A percentile compares a stretch with the other conserved stretches of the same genome.
Evolutionary conservation across 2,888 invertebrate species (phyloP).

Genomic region (Tinea pellionella): DNA sequence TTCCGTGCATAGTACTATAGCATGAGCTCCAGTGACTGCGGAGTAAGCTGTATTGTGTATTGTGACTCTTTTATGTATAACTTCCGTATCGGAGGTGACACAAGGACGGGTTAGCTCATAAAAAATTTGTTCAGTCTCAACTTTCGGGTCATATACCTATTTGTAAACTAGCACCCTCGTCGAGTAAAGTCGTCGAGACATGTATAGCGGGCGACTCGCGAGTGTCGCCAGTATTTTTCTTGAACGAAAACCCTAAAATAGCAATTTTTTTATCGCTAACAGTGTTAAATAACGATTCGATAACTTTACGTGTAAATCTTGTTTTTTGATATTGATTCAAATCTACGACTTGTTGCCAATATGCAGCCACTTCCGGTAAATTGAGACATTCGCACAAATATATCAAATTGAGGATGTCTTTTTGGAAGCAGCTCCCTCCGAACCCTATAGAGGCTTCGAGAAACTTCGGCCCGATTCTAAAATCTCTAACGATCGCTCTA

Average conservation of each 20-base stretch:
- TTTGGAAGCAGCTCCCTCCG: slow-evolving; percentile 99
- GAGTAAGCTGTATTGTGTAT: slow-evolving; percentile 88
- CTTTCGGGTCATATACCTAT: slow-evolving; percentile 99
- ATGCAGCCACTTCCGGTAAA: slow-evolving; percentile 94
- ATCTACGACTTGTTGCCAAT: slow-evolving; percentile 97
- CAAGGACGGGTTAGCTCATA: slow-evolving; percentile 82
- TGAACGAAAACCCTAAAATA: slow-evolving; percentile 97
- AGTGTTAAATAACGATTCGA: slow-evolving; percentile 95
- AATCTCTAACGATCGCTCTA: slow-evolving; percentile 92
- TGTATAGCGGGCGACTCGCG: slow-evolving; percentile 97
- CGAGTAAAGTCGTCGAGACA: slow-evolving; percentile 90
- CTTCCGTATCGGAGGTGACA: slow-evolving; percentile 78
- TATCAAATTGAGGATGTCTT: slow-evolving; percentile 97
- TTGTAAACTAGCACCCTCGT: slow-evolving; percentile 93
- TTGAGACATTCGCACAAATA: slow-evolving; percentile 97
- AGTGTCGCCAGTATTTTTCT: slow-evolving; percentile 97
- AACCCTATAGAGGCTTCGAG: slow-evolving; percentile 97
- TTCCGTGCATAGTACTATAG: slow-evolving; percentile 96
- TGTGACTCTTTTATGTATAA: slow-evolving; percentile 76
- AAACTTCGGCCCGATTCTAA: slow-evolving; percentile 96
- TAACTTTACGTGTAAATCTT: slow-evolving; percentile 89
- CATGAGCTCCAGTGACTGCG: slow-evolving; percentile 91
- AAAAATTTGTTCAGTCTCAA: slow-evolving; percentile 81
- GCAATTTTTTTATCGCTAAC: slow-evolving; percentile 96
- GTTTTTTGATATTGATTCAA: slow-evolving; percentile 98